phyloP scores from a whole-genome alignment of 2,797 vertebrate genomes.

The Notolepis coatsorum region DNA sequence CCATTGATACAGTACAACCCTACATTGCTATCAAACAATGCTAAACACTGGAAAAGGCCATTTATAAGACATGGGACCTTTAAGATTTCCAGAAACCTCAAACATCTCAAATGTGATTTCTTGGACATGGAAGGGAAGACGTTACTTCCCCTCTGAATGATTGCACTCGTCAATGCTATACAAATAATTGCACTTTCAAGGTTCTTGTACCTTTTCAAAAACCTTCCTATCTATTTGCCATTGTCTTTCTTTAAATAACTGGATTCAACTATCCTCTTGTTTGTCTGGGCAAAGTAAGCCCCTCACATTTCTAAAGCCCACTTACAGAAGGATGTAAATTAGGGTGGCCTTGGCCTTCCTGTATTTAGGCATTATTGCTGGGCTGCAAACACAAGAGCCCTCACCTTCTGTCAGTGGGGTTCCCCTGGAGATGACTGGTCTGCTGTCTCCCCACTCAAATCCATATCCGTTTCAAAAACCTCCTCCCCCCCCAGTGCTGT shows the following conservation, averaged over 20 bases:
- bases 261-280: not conserved
- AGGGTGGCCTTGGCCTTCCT: not conserved
- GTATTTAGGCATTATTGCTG: conserved; percentile 31
- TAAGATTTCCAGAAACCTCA: not conserved
- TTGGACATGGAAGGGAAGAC: conserved; percentile 2
- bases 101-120: conserved; percentile 5
- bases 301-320: conserved; percentile 13
- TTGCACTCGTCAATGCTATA: not conserved
- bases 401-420: not conserved
- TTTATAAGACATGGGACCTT: too few relatives aligned
- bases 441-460: not conserved
- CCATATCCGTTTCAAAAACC: too few relatives aligned
- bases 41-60: too few relatives aligned
- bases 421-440: not conserved
- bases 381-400: conserved; percentile 10
- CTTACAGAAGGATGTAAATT: not conserved
- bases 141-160: not conserved
- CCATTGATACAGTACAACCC: too few relatives aligned
- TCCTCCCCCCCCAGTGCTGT: not conserved
- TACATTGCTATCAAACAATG: too few relatives aligned
- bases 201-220: conserved; percentile 18
- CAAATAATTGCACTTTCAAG: conserved; percentile 1
- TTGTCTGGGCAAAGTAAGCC: conserved; percentile 6
- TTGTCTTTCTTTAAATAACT: conserved; percentile 12
- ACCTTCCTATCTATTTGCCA: conserved; percentile 4